Conservation (phyloP, 2,888 invertebrate genomes). For the Coelogynopora nodosa region DNA sequence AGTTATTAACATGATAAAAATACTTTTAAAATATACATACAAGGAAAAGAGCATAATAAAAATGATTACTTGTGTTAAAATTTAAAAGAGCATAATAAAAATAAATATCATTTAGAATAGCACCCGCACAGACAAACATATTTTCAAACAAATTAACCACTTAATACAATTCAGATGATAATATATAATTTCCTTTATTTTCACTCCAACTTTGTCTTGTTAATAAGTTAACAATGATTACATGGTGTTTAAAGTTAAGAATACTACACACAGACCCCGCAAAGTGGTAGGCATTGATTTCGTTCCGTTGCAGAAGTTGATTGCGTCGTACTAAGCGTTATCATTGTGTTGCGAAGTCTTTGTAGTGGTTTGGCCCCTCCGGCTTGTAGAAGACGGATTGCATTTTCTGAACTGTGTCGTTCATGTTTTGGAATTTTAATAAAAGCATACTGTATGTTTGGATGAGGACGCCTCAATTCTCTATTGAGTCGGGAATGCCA, state of each 20-base stretch:
- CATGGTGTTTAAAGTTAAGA: background rate
- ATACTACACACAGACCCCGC: background rate
- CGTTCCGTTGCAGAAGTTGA: background rate
- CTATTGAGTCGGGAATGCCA: background rate
- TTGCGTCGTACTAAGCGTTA: background rate
- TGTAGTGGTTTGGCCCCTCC: background rate
- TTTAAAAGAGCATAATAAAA: background rate
- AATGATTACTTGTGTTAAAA: background rate
- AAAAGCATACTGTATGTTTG: background rate
- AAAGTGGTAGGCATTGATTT: background rate
- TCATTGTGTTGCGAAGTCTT: background rate
- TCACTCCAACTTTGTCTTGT: too few relatives aligned
- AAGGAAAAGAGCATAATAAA: background rate
- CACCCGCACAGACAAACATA: too few relatives aligned
- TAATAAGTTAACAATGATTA: too few relatives aligned
- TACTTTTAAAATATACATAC: background rate
- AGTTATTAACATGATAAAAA: too few relatives aligned
- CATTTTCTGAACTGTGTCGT: background rate
- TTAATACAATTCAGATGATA: too few relatives aligned
- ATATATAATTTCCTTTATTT: too few relatives aligned
- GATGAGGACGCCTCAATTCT: background rate
- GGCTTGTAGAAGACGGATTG: background rate
- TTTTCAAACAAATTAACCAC: too few relatives aligned
- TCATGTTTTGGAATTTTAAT: background rate
- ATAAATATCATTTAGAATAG: too few relatives aligned